Percentiles rank a stretch among this genome's conserved stretches.
These are phyloP conservation scores for Apaloderma vittatum DNA, from an alignment of 2,113 vertebrate species.

Conservation along the genomic window DNA sequence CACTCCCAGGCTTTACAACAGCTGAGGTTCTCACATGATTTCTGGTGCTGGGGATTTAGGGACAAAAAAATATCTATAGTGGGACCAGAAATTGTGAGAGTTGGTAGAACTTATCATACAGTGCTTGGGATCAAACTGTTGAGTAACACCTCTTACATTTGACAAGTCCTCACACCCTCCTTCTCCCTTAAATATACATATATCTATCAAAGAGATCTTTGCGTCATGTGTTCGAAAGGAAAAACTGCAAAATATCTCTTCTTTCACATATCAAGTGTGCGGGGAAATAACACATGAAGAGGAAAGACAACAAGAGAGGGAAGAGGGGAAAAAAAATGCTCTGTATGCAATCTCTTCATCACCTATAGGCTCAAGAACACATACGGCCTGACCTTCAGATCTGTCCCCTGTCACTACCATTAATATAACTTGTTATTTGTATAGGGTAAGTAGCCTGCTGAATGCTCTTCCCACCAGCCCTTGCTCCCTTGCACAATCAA, in stretches of 20 bases:
- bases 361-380: not conserved
- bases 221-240: not conserved
- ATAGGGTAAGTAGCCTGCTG: not conserved
- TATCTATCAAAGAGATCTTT: not conserved
- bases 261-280: not conserved
- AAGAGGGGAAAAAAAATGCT: not conserved
- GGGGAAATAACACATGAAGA: not conserved
- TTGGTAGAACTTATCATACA: not conserved
- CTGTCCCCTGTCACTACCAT: not conserved
- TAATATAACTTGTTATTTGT: not conserved
- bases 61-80: not conserved
- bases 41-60: not conserved
- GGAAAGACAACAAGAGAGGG: not conserved
- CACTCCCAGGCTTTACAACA: not conserved
- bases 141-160: not conserved
- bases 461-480: not conserved
- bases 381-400: not conserved
- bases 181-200: not conserved
- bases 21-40: not conserved
- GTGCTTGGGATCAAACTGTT: not conserved
- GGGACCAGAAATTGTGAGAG: not conserved
- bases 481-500: not conserved
- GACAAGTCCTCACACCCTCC: not conserved
- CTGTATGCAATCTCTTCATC: not conserved
- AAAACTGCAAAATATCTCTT: not conserved